These are phyloP conservation scores for Neuroscelio doddi DNA, from an alignment of 2,888 invertebrate species.

Conservation along the genomic window DNA sequence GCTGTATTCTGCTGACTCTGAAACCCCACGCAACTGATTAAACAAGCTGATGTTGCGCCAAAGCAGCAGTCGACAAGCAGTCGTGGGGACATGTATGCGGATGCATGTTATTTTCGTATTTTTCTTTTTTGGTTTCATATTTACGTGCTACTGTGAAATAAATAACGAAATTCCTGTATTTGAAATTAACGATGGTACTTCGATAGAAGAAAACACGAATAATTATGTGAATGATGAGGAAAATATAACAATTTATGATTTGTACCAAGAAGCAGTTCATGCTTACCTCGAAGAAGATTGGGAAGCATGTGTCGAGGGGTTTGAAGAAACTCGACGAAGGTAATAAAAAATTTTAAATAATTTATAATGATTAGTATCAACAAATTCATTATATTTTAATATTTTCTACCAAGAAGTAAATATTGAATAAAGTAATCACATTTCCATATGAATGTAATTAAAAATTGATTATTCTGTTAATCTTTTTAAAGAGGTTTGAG, in stretches of 20 bases:
- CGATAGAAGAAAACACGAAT: background rate
- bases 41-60: no score
- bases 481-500: no score
- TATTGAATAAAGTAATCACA: no score
- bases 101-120: background rate
- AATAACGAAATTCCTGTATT: background rate
- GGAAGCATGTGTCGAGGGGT: conserved; percentile 79
- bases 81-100: background rate
- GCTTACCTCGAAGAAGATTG: conserved; percentile 82
- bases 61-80: no score
- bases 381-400: no score
- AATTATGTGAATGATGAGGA: background rate
- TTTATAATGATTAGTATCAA: no score
- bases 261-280: conserved; percentile 73
- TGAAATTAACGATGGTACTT: background rate
- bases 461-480: no score
- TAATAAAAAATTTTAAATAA: background rate
- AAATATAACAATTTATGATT: conserved; percentile 49
- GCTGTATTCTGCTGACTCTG: no score
- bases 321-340: conserved; percentile 62
- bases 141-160: conserved; percentile 10
- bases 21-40: no score
- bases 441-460: no score
- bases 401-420: no score
- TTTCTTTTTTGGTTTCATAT: background rate